Conservation (phyloP, 2,888 invertebrate genomes). For the Parnassius glacialis region DNA sequence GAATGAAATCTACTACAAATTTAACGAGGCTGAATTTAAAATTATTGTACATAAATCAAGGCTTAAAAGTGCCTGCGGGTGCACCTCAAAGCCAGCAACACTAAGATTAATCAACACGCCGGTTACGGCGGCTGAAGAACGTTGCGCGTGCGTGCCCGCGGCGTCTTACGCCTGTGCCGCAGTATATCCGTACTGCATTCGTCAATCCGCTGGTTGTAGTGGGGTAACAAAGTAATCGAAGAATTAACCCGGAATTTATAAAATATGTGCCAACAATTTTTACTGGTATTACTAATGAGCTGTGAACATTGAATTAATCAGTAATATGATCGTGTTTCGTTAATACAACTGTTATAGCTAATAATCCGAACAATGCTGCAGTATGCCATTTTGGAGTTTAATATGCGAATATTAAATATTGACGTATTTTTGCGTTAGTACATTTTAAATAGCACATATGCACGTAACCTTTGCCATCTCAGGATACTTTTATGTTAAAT, state of each 20-base stretch:
- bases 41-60: conserved; percentile 12
- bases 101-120: conserved; percentile 23
- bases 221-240: conserved; percentile 2
- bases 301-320: too few species aligned
- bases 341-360: too few species aligned
- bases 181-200: conserved; percentile 1
- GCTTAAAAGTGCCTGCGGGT: conserved; percentile 8
- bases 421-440: too few species aligned
- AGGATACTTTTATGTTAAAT: too few species aligned
- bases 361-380: too few species aligned
- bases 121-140: conserved; percentile 2
- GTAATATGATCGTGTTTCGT: too few species aligned
- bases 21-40: conserved; percentile 5
- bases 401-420: too few species aligned
- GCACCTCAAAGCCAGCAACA: conserved; percentile 8
- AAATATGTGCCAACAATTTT: too few species aligned
- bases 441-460: too few species aligned
- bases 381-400: too few species aligned
- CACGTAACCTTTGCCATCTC: too few species aligned
- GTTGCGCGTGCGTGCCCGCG: conserved; percentile 19
- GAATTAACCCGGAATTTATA: background rate
- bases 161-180: conserved; percentile 1
- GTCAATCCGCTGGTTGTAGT: conserved; percentile 5
- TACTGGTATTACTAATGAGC: too few species aligned
- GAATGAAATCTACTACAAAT: conserved; percentile 1